Conservation (phyloP, 2,888 invertebrate genomes). For the Pristionchus arcanus region DNA sequence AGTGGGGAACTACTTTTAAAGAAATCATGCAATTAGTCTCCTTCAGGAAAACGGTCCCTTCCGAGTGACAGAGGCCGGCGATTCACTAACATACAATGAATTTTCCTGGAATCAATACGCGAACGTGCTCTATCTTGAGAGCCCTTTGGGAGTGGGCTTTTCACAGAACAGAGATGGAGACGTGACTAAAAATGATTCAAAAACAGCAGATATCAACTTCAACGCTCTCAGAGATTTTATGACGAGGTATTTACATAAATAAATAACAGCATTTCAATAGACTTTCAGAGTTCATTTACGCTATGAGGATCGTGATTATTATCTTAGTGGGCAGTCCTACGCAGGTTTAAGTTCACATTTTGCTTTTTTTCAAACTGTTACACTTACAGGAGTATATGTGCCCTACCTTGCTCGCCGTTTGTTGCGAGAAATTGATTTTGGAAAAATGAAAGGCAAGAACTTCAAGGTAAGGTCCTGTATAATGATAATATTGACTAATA, state of each 20-base stretch:
- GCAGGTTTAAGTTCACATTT: not conserved
- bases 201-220: not conserved
- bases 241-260: not conserved
- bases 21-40: not conserved
- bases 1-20: too few species aligned
- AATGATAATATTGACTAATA: not conserved
- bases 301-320: not conserved
- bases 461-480: not conserved
- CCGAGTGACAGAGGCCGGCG: not conserved
- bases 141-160: constrained; percentile 83
- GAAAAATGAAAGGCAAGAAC: not conserved
- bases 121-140: constrained; percentile 82
- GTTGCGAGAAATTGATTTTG: not conserved
- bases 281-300: not conserved
- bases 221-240: not conserved
- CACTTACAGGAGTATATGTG: not conserved
- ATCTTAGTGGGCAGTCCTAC: not conserved
- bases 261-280: constrained; percentile 73
- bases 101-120: constrained; percentile 78
- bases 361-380: not conserved
- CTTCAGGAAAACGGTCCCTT: not conserved
- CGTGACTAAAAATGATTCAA: constrained; percentile 68
- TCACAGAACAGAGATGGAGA: constrained; percentile 81
- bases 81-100: not conserved
- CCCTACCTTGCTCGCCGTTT: not conserved